Conservation (phyloP, 1,140 invertebrate genomes). For the Bombus confusus region DNA sequence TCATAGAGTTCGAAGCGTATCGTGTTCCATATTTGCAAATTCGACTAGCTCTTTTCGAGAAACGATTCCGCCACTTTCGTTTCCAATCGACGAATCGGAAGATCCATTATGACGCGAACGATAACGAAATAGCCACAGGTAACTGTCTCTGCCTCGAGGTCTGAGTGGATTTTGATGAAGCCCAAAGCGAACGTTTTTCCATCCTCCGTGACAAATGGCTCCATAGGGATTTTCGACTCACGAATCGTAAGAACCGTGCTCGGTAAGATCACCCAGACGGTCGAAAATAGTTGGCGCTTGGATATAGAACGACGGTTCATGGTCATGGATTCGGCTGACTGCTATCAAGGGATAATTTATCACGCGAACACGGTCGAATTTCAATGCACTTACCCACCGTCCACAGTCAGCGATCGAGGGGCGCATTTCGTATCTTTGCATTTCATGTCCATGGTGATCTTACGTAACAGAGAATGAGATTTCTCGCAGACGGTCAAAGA, state of each 20-base stretch:
- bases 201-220: conserved; percentile 38
- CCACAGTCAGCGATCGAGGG: neutral
- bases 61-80: neutral
- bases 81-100: conserved; percentile 13
- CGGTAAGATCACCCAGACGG: neutral
- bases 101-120: conserved; percentile 16
- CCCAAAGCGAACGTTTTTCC: conserved; percentile 3
- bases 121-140: neutral
- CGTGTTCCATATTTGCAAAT: neutral
- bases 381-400: conserved; percentile 2
- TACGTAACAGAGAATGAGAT: neutral
- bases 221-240: conserved; percentile 8
- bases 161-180: conserved; percentile 29
- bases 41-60: neutral
- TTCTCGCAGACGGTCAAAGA: neutral
- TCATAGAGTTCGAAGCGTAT: neutral
- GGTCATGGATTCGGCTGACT: conserved; percentile 38
- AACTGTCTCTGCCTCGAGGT: neutral
- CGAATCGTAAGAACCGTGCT: neutral
- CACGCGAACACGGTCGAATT: conserved; percentile 26
- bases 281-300: conserved; percentile 3
- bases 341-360: conserved; percentile 23
- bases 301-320: conserved; percentile 37
- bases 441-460: neutral
- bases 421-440: conserved; percentile 11